Conservation (phyloP, 2,113 vertebrate genomes). For the Xiphorhynchus elegans region DNA sequence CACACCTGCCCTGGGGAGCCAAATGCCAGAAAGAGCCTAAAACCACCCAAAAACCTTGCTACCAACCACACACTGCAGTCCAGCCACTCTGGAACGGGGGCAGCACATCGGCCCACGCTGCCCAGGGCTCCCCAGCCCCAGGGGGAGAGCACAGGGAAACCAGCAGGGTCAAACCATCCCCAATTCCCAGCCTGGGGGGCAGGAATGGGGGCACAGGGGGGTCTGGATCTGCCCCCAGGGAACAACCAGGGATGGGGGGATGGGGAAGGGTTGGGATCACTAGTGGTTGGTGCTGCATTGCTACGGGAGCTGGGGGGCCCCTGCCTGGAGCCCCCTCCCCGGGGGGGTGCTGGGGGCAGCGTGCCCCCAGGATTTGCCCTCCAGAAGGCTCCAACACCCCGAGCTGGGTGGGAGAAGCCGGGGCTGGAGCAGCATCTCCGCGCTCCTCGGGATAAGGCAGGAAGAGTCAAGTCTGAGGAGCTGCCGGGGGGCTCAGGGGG, state of each 20-base stretch:
- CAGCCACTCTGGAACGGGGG: background rate
- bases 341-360: background rate
- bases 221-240: background rate
- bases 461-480: background rate
- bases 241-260: rapidly evolving
- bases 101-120: rapidly evolving
- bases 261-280: background rate
- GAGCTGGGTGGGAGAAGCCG: background rate
- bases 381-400: background rate
- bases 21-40: background rate
- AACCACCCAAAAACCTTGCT: background rate
- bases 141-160: background rate
- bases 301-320: background rate
- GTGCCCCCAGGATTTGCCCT: background rate
- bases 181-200: background rate
- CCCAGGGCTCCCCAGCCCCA: background rate
- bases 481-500: background rate
- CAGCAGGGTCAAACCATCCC: background rate
- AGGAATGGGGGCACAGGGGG: rapidly evolving
- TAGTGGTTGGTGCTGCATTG: constrained; percentile 33
- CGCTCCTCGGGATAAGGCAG: background rate
- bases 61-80: background rate
- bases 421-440: background rate
- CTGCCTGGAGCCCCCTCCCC: background rate
- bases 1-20: background rate